Base-by-base conservation (phyloP, 64 coral and sea anemone genomes). In the Stylophora pistillata region DNA sequence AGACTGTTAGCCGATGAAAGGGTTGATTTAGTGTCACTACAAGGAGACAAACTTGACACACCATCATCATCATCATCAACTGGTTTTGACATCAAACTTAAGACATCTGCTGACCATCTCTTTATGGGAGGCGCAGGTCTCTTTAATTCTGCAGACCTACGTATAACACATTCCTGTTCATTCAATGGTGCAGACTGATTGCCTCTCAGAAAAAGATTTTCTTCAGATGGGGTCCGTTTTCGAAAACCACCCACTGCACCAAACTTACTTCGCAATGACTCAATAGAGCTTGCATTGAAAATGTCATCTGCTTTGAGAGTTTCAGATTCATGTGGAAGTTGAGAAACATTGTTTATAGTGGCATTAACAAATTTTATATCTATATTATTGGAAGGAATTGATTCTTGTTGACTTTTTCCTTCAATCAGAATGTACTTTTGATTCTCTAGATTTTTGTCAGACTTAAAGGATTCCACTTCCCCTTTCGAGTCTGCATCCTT, bases 51-150 rank as follows among this genome's bases (percentile, higher is more conserved):
- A 5, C 59, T 34, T 71, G 30, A 27, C 32, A 10, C 30, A 11
- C 79, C 87, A 55, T 53, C 25, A 56, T 89, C 88, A 91, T 33
- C 27, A 64, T 54, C 16, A 73, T 72, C 71, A 33, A 18, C 53
- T 13, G 79, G 30, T 55, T 79, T 69, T 13, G 89, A 91, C 79
- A 76, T 60, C 18, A 91, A 73, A 75, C 78, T 58, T 26, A 62
- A 33, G 5, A 76, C 72, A 54, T 91, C 89, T 31, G 89, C 79
- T 71, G 90, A 86, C 90, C 90, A 92, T 53, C 90, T 74, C 11
- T 86, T 85, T 17, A 27, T 92, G 11, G 63, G 18, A 31, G 81
- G 29, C 18, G 68, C 52, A 13, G 26, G 68, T 62, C 57, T 87
- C 28, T 75, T 87, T 55, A 31, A 55, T 27, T 87, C 34, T 58